Conservation (phyloP, 2,113 vertebrate genomes). For the Gobio gobio region DNA sequence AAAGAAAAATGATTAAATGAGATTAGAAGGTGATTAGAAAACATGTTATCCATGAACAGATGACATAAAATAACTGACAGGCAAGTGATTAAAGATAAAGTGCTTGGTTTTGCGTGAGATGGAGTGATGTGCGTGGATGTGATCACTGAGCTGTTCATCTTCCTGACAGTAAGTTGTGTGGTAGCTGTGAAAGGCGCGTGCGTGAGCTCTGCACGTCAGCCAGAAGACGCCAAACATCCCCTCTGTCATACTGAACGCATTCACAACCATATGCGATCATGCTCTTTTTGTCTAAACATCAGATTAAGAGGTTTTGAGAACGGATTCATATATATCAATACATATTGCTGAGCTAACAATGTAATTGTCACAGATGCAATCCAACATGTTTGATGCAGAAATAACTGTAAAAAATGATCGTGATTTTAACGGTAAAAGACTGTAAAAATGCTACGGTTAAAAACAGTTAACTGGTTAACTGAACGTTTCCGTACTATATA, state of each 20-base stretch:
- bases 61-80: slow-evolving; percentile 6
- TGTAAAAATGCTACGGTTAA: no score
- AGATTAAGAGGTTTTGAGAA: neutral
- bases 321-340: no score
- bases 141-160: slow-evolving; percentile 14
- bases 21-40: slow-evolving; percentile 11
- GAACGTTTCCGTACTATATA: no score
- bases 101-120: slow-evolving; percentile 4
- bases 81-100: slow-evolving; percentile 21
- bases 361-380: no score
- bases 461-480: no score
- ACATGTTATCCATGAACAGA: neutral
- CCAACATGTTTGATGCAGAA: no score
- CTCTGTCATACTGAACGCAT: neutral
- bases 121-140: slow-evolving; percentile 2
- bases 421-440: no score
- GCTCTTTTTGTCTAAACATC: neutral
- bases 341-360: no score
- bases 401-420: no score
- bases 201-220: neutral
- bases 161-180: slow-evolving; percentile 14
- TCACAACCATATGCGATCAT: neutral
- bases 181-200: neutral
- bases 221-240: slow-evolving; percentile 27
- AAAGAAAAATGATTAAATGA: neutral